Percentiles rank a stretch among this genome's conserved stretches.
Conservation (phyloP, 2,113 vertebrate species). For the Carassius carassius region DNA sequence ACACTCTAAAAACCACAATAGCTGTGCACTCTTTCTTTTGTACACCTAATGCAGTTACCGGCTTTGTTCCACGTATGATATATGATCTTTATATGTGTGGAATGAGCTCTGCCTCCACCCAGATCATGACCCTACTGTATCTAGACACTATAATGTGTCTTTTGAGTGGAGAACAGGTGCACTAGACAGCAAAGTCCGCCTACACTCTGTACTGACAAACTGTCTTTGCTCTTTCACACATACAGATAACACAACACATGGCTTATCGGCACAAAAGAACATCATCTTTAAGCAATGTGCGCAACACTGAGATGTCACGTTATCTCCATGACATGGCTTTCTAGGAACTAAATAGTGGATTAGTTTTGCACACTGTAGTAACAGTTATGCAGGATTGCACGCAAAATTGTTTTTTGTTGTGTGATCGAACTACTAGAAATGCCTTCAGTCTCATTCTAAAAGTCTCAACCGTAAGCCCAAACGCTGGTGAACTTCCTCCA, state of each 20-base stretch:
- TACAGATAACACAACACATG: not conserved
- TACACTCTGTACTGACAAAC: not conserved
- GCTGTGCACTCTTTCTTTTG: not conserved
- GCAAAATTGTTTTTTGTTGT: not conserved
- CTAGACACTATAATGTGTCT: not conserved
- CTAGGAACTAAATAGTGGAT: not conserved
- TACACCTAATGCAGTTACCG: not conserved
- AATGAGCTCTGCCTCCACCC: not conserved
- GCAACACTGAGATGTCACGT: not conserved
- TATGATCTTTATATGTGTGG: not conserved
- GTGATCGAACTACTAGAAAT: not conserved
- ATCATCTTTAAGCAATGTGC: not conserved
- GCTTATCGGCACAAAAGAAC: not conserved
- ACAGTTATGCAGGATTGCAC: not conserved
- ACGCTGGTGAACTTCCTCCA: not conserved
- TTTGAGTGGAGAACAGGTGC: constrained; percentile 18
- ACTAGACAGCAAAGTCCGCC: not conserved
- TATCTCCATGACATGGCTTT: not conserved
- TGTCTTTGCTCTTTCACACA: constrained; percentile 11
- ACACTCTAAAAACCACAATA: not conserved
- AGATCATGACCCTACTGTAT: not conserved
- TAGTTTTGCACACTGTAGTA: not conserved
- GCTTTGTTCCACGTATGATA: constrained; percentile 2
- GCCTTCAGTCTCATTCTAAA: not conserved
- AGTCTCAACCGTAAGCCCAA: not conserved